Percentiles rank a stretch among this genome's conserved stretches.
Evolutionary conservation across 2,888 invertebrate genomes (phyloP).

Genomic region (Mimas tiliae): DNA sequence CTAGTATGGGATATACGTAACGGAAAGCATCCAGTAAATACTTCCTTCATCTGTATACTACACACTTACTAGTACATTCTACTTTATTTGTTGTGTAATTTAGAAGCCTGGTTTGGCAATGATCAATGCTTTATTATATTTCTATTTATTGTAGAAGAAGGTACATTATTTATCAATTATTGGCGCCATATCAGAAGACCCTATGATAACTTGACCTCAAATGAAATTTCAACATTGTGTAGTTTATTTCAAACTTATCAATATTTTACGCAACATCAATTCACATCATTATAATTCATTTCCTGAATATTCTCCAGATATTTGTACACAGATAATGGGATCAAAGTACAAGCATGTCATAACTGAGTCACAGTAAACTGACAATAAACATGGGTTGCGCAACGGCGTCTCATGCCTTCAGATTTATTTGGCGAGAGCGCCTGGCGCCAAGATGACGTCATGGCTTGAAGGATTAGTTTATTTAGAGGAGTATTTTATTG

Average conservation of each 20-base stretch:
- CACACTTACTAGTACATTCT: no score
- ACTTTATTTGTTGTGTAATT: no score
- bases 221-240: not conserved
- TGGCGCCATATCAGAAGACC: not conserved
- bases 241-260: not conserved
- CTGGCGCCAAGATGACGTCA: slow-evolving; percentile 37
- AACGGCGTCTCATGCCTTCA: slow-evolving; percentile 35
- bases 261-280: not conserved
- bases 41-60: no score
- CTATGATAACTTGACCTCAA: not conserved
- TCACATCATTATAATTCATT: slow-evolving; percentile 16
- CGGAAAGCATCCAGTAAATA: not conserved
- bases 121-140: no score
- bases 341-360: slow-evolving; percentile 34
- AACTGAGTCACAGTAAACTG: slow-evolving; percentile 38
- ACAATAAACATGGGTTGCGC: slow-evolving; percentile 36
- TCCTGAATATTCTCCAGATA: slow-evolving; percentile 19
- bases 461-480: slow-evolving; percentile 17
- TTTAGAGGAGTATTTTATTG: no score
- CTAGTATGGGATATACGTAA: not conserved
- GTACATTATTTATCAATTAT: not conserved
- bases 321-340: slow-evolving; percentile 24
- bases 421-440: slow-evolving; percentile 41
- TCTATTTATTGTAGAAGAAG: not conserved
- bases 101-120: no score